Conservation (phyloP, 1,140 invertebrate genomes). For the Streblospio benedicti region DNA sequence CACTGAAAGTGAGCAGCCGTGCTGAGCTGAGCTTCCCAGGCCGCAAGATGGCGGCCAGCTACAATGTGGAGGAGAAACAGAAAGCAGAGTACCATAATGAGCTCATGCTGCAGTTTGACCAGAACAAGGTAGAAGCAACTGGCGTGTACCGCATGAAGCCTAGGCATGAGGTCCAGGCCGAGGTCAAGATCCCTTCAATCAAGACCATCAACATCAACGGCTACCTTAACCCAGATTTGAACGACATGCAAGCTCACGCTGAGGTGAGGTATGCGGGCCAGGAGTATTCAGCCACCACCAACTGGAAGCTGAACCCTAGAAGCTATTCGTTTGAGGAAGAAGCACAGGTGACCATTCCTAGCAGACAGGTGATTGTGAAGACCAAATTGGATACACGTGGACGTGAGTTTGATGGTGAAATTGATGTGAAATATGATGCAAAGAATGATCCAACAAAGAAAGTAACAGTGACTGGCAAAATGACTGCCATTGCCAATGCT, state of each 20-base stretch:
- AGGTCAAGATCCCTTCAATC: constrained; percentile 15
- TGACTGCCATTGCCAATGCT: not conserved
- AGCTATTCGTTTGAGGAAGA: no score
- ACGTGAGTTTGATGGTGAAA: constrained; percentile 19
- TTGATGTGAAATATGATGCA: constrained; percentile 26
- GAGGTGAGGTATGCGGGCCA: constrained; percentile 5
- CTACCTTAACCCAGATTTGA: constrained; percentile 13
- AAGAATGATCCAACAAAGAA: constrained; percentile 17
- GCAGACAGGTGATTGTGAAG: constrained; percentile 1
- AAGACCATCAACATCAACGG: constrained; percentile 19
- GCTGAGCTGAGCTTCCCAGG: constrained; percentile 23
- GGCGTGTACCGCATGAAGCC: constrained; percentile 13
- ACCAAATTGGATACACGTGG: constrained; percentile 1
- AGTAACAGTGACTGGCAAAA: constrained; percentile 1
- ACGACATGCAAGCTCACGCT: constrained; percentile 18
- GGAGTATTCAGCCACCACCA: constrained; percentile 6
- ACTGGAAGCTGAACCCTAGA: not conserved
- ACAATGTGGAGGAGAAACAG: constrained; percentile 8
- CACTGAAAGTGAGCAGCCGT: constrained; percentile 9
- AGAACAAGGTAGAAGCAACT: not conserved
- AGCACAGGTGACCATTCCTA: constrained; percentile 8
- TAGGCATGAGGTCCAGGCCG: not conserved
- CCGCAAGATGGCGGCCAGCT: constrained; percentile 12
- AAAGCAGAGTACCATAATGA: constrained; percentile 12
- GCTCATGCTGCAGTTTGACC: constrained; percentile 11